Base-by-base conservation (phyloP, 2,888 invertebrate species). In the Pammene fasciana region DNA sequence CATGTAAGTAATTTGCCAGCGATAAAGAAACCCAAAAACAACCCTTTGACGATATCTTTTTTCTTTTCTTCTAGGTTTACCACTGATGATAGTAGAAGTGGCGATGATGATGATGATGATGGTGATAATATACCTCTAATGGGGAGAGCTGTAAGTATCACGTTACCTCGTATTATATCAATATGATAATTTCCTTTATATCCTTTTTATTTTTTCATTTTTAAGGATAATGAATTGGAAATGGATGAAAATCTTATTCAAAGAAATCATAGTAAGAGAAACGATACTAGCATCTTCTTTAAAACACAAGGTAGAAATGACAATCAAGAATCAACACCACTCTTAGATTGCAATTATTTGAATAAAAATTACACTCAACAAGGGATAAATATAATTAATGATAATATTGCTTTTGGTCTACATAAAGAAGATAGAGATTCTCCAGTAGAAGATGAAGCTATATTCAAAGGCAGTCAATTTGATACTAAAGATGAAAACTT, bases 71-170 rank as follows among this genome's bases (percentile, higher is more conserved):
- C 10, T 65, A 87, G 86, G 74, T 85, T 83, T 38, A 84, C 83
- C 7, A 85, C 88, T 4, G 86, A 84, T 46, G 84, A 86, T 26
- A 79, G 76, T 48, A 80, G 82, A 9, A 80, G 78, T 67, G 80
- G 82, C 50, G 67, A 72, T 13, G 78, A 75, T 59, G 45, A 61
- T 68, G 54, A 73, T 52, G 54, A 60, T 46, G 46, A 54, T 0
- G 59, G 64, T 57, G 46, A 60, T 1, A 68, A 71, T 38, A 68
- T 70, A 65, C 60, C 68, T 50, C 48, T 59, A 14, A 10, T 71
- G 59, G 38, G 48, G 56, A 60, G 64, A 60, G 41, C 45, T 6
- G 64, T 64, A 55, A 55, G 54, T 64, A n/a, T 1, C 50, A 57
- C 11, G 11, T 5, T 50, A 9, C 18, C 18, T 11, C 5, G 18